Evolutionary conservation across 2,888 invertebrate genomes (phyloP), one percentile per base, ranked within the genome.

Genomic region (Heliconius sara): DNA sequence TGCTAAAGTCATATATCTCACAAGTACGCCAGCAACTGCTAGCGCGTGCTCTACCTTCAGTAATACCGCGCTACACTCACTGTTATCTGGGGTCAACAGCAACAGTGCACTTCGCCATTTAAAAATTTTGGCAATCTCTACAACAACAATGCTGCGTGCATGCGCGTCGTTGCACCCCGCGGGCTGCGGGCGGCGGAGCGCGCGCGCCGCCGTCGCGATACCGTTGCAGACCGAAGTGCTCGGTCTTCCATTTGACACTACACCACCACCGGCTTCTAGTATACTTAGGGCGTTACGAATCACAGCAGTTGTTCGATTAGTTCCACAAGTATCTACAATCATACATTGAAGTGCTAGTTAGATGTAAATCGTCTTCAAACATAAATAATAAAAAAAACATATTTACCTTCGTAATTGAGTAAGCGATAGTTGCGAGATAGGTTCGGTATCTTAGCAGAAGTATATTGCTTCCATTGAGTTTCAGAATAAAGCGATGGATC

Each of bases 241-340:
- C 82, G 85, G 83, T 22, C 84, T 67, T 85, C 91, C 84, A 87
- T 86, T 74, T 79, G 84, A 75, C 71, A 81, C 77, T 52, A 83
- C 81, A 87, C 89, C 74, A 84, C 90, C 77, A 76, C 83, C 84
- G 87, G 84, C 83, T 86, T 89, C 78, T 78, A 87, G 85, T 89
- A 89, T 74, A 83, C 85, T 76, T 79, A 87, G 10, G 85, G 88
- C 79, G 88, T 89, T 66, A 84, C 85, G 88, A 87, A 88, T 34
- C 88, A 73, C 86, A 84, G 78, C 89, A 87, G 68, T 81, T 84
- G 84, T 86, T 85, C 84, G 91, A 84, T 81, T 89, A 85, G 82
- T 81, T 3, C 91, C 92, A 83, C 93, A 93, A 2, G 93, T 93
- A 60, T 92, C 93, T 92, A 85, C 30, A 74, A 79, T 16, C 63